These are phyloP conservation scores for Hemistola chrysoprasaria DNA, from an alignment of 2,888 invertebrate genomes.

Conservation along the genomic window DNA sequence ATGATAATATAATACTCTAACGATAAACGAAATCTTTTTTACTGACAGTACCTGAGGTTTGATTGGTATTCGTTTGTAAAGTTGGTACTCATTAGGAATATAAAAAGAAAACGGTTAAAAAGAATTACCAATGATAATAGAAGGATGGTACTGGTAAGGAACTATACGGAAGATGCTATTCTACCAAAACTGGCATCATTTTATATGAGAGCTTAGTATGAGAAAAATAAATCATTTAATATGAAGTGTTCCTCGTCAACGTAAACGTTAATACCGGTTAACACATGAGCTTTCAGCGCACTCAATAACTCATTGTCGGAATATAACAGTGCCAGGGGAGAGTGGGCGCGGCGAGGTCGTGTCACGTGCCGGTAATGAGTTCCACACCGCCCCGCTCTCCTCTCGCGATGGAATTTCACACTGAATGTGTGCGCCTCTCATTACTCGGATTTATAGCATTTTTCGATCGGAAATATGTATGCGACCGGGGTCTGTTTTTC, in stretches of 20 bases:
- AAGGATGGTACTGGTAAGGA: no score
- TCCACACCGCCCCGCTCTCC: constrained; percentile 57
- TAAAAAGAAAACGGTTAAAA: no score
- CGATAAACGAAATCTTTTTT: no score
- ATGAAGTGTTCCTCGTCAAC: constrained; percentile 38
- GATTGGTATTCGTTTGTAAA: no score
- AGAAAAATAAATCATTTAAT: no score
- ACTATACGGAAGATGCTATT: no score
- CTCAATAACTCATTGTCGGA: constrained; percentile 80
- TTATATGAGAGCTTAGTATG: no score
- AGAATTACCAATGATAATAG: no score
- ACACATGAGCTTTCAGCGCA: constrained; percentile 69
- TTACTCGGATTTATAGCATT: constrained; percentile 71
- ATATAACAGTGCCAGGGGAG: constrained; percentile 60
- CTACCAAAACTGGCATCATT: no score
- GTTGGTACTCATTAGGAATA: no score
- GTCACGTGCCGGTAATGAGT: constrained; percentile 81
- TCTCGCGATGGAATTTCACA: constrained; percentile 72
- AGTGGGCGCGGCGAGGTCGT: constrained; percentile 61
- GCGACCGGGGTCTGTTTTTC: constrained; percentile 19
- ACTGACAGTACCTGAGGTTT: no score
- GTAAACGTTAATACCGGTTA: constrained; percentile 52
- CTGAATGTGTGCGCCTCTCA: constrained; percentile 62
- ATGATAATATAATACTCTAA: no score
- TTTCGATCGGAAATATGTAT: constrained; percentile 34